Percentiles rank a stretch among this genome's conserved stretches.
Evolutionary conservation across 2,797 vertebrate genomes (phyloP).

Genomic region (Microctenopoma stevenorrisi): DNA sequence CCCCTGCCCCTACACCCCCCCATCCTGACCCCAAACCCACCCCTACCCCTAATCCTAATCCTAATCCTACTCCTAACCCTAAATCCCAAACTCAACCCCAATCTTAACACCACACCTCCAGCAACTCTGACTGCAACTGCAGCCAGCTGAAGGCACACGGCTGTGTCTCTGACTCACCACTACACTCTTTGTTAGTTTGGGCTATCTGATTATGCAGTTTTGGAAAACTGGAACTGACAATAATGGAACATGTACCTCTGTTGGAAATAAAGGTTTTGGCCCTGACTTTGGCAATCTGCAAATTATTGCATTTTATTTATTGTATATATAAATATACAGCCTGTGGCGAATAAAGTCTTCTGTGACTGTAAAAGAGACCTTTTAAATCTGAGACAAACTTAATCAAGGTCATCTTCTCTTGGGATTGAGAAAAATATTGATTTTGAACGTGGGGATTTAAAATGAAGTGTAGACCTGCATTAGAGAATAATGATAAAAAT

Average conservation of each 20-base stretch:
- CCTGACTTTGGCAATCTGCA: constrained; percentile 49
- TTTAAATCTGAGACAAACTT: background rate
- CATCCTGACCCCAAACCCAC: constrained; percentile 38
- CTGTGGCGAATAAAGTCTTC: background rate
- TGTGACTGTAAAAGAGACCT: background rate
- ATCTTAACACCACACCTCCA: constrained; percentile 51
- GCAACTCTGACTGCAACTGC: constrained; percentile 42
- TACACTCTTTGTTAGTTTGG: constrained; percentile 42
- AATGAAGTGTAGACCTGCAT: background rate
- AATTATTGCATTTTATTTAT: constrained; percentile 26
- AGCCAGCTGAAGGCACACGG: constrained; percentile 58
- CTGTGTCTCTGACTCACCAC: constrained; percentile 34
- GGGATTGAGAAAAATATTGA: too few relatives aligned
- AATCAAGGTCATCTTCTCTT: background rate
- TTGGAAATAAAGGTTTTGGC: constrained; percentile 80
- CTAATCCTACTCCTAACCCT: constrained; percentile 40
- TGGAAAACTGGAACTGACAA: constrained; percentile 56
- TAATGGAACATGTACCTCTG: constrained; percentile 61
- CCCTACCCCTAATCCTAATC: constrained; percentile 43
- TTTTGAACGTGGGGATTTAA: background rate
- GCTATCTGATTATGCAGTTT: constrained; percentile 44
- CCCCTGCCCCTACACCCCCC: constrained; percentile 50
- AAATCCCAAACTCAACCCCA: constrained; percentile 59
- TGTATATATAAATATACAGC: background rate
- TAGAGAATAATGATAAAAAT: background rate